Conservation (phyloP, 2,797 vertebrate genomes). For the Megaceryle alcyon region DNA sequence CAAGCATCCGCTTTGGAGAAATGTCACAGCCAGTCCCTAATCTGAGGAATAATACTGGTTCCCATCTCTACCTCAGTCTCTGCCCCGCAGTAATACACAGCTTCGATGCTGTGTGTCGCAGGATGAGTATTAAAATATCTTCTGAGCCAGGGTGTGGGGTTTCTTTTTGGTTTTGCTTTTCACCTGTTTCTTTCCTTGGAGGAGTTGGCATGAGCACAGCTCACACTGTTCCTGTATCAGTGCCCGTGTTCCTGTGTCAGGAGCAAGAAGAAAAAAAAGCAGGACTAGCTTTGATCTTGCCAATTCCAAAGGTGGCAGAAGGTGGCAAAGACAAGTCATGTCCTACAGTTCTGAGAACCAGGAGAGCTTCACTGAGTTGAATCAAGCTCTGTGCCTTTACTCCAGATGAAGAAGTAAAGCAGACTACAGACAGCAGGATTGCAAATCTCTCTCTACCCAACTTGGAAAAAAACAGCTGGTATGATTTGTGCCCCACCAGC, state of each 20-base stretch:
- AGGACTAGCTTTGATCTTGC: background rate
- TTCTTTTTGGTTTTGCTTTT: background rate
- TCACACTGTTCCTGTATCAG: fast-evolving
- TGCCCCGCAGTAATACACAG: background rate
- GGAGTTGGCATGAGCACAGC: fast-evolving
- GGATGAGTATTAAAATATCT: background rate
- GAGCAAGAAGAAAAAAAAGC: background rate
- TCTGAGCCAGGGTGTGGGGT: background rate
- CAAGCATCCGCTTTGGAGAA: background rate
- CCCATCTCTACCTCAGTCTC: background rate
- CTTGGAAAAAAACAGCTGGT: background rate
- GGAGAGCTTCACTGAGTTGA: background rate
- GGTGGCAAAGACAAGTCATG: fast-evolving
- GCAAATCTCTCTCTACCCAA: background rate
- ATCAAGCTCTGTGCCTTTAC: background rate
- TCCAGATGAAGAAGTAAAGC: background rate
- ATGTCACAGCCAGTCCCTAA: background rate
- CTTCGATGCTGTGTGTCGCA: fast-evolving
- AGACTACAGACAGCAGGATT: background rate
- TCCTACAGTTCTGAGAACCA: background rate
- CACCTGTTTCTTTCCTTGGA: fast-evolving
- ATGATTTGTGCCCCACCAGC: background rate
- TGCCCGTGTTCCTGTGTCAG: background rate
- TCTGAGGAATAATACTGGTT: background rate
- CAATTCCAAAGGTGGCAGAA: background rate